Base-by-base conservation (phyloP, 2,888 invertebrate genomes). In the Scaptomyza flava region DNA sequence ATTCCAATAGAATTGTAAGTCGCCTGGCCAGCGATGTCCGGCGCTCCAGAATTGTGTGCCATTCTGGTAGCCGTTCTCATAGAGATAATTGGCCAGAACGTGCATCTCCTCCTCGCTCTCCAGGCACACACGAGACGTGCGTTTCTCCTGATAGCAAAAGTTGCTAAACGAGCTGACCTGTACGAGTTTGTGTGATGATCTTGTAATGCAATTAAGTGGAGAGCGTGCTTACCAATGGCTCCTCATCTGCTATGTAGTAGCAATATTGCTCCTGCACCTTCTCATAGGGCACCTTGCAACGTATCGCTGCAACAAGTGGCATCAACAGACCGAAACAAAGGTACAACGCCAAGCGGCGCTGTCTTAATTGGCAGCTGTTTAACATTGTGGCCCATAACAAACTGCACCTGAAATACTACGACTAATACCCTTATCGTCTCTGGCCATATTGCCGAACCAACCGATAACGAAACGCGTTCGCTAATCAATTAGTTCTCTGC, bases 1-100 rank as follows among this genome's bases (percentile, higher is more conserved):
- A 6, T 88, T 83, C 89, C 82, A 83, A 52, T 83, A 83, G 70
- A 83, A 83, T 7, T 62, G 81, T 45, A 81, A 12, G 12, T 83
- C 82, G 0, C 74, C 70, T 0, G 82, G 85, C 89, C 89, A 83
- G 4, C 82, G 82, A 41, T 89, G 76, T 0, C 89, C 83, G 6
- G 89, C 87, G 38, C 89, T 87, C 83, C 83, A 84, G 72, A 89
- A 84, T 12, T 75, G 60, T 6, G 85, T 72, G 14, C 83, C 83
- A 27, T 78, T 70, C 36, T 56, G 54, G 38, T 60, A 87, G 43
- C 79, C 83, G n/a, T 30, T 53, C 6, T 48, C 79, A 38, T 72
- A 69, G 4, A 89, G 70, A 50, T 81, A 68, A 23, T 71, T 68
- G 42, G 89, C 87, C 61, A 89, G 56, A 17, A 66, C 17, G 6